Conservation (phyloP, 2,888 invertebrate genomes). For the Seladonia tumulorum region DNA sequence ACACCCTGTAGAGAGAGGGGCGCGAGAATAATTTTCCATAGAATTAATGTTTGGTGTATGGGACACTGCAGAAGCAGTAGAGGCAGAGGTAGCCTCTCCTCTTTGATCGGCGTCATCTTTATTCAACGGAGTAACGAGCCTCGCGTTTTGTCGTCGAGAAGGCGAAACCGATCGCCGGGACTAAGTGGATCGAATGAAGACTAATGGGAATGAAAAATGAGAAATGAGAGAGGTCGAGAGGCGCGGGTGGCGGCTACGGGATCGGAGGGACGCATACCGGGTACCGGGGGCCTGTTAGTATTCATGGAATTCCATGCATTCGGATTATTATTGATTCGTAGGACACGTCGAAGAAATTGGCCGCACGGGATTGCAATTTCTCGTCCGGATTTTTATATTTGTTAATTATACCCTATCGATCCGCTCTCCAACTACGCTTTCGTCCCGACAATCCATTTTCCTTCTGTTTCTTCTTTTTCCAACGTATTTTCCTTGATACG, state of each 20-base stretch:
- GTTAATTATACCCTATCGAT: background rate
- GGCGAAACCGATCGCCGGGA: constrained; percentile 57
- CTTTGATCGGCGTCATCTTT: constrained; percentile 52
- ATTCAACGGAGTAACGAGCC: constrained; percentile 62
- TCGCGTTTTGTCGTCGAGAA: constrained; percentile 56
- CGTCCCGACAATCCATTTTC: background rate
- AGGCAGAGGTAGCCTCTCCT: background rate
- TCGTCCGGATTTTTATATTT: constrained; percentile 15
- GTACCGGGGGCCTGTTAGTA: constrained; percentile 47
- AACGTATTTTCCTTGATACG: background rate
- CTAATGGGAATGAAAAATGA: constrained; percentile 64
- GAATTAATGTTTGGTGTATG: background rate
- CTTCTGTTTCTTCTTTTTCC: background rate
- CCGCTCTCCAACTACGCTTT: background rate
- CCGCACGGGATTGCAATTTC: constrained; percentile 43
- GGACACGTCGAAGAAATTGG: constrained; percentile 54
- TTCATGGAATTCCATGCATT: constrained; percentile 63
- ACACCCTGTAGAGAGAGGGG: background rate
- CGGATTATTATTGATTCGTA: constrained; percentile 57
- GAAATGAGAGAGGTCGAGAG: constrained; percentile 26
- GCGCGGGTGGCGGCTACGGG: constrained; percentile 4
- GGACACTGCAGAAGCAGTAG: background rate
- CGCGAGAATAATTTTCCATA: background rate
- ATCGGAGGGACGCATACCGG: background rate
- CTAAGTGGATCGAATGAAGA: constrained; percentile 65